A percentile compares a stretch with the other conserved stretches of the same genome.
These are phyloP conservation scores for Helogale parvula DNA, from an alignment of 2,113 vertebrate genomes.

Conservation along the genomic window DNA sequence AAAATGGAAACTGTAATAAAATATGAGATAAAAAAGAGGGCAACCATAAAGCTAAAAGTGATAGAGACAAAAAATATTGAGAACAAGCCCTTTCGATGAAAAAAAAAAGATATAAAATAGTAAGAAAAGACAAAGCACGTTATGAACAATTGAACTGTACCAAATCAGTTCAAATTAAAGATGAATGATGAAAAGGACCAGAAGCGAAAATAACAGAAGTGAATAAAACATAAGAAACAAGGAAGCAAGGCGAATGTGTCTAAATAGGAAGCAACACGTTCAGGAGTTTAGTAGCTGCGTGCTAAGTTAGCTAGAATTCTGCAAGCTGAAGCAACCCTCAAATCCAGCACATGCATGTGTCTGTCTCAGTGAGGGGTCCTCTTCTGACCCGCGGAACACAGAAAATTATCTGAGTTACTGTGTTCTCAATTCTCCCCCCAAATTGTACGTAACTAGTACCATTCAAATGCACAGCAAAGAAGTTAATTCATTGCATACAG, in stretches of 20 bases:
- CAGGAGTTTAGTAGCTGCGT: background rate
- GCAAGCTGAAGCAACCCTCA: background rate
- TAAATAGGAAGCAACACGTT: background rate
- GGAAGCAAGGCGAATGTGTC: background rate
- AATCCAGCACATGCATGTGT: background rate
- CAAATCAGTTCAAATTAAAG: background rate
- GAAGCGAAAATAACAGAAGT: background rate
- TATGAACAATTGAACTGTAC: background rate
- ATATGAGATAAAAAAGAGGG: background rate
- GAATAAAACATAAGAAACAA: background rate
- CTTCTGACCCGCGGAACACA: background rate
- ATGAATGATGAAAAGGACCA: background rate
- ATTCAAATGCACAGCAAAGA: background rate
- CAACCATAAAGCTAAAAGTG: background rate
- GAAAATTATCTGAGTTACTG: background rate
- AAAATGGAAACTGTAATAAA: background rate
- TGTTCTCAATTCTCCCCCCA: background rate
- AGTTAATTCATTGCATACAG: background rate
- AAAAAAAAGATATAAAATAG: background rate
- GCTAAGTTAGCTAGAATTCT: background rate
- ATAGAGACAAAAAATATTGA: background rate
- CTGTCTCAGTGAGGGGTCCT: background rate
- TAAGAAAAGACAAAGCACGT: background rate
- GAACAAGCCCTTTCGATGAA: too few relatives aligned
- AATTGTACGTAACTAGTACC: background rate